Conservation (phyloP, 2,888 invertebrate species). For the Abscondita cerata region DNA sequence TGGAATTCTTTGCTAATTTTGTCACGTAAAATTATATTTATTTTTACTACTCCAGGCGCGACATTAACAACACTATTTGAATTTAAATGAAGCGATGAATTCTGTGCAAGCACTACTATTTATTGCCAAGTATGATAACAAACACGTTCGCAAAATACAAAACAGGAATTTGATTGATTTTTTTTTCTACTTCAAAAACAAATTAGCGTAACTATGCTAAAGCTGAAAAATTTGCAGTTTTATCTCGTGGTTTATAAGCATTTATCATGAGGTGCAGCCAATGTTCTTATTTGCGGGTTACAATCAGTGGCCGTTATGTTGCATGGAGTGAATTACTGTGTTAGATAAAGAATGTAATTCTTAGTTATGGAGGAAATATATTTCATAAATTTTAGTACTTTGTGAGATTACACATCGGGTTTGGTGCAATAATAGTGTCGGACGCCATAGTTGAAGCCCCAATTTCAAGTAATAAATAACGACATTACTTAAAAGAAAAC, state of each 20-base stretch:
- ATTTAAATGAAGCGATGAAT: neutral
- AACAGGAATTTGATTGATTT: too few species aligned
- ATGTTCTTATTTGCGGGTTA: conserved; percentile 7
- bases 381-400: conserved; percentile 8
- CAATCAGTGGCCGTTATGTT: conserved; percentile 8
- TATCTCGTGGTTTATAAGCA: neutral
- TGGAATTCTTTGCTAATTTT: conserved; percentile 9
- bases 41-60: neutral
- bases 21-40: conserved; percentile 15
- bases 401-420: neutral
- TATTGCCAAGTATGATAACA: too few species aligned
- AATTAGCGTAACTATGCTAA: too few species aligned
- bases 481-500: too few species aligned
- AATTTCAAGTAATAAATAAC: conserved; percentile 4
- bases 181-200: too few species aligned
- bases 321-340: conserved; percentile 3
- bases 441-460: neutral
- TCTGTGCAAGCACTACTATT: neutral
- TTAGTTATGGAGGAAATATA: conserved; percentile 4
- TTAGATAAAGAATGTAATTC: conserved; percentile 7
- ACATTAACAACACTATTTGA: conserved; percentile 11
- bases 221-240: neutral
- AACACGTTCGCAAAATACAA: too few species aligned
- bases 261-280: conserved; percentile 1
- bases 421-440: conserved; percentile 1